A percentile compares a stretch with the other conserved stretches of the same genome.
phyloP scores from a whole-genome alignment of 2,797 vertebrate species.

The Pseudochaenichthys georgianus region DNA sequence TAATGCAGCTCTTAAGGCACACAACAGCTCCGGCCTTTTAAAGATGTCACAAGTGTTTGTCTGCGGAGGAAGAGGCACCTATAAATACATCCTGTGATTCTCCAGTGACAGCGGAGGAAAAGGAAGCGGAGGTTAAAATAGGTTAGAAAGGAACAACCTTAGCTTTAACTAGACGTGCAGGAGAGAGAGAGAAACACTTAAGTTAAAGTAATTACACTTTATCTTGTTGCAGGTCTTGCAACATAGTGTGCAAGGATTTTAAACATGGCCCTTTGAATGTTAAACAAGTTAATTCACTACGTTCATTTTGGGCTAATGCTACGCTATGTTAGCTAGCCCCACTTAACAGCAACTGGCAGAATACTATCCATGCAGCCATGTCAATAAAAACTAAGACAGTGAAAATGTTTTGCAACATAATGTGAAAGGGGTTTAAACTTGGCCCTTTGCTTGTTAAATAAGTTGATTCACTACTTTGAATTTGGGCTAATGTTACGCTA shows the following conservation, averaged over 20 bases:
- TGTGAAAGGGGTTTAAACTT: not conserved
- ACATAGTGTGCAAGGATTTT: not conserved
- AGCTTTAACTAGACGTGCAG: slow-evolving; percentile 10
- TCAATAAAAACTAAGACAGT: slow-evolving; percentile 13
- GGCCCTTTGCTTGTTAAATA: not conserved
- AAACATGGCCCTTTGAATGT: not conserved
- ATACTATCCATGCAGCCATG: slow-evolving; percentile 12
- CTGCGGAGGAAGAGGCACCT: slow-evolving; percentile 61
- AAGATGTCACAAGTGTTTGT: slow-evolving; percentile 59
- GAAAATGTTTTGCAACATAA: not conserved
- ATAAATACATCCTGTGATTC: slow-evolving; percentile 69
- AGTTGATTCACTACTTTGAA: not conserved
- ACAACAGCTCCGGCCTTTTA: slow-evolving; percentile 28
- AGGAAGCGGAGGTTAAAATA: slow-evolving; percentile 58
- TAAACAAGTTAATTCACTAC: not conserved
- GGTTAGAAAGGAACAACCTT: slow-evolving; percentile 25
- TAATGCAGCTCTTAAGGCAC: slow-evolving; percentile 36
- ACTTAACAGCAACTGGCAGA: slow-evolving; percentile 31
- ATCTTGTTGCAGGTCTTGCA: slow-evolving; percentile 1
- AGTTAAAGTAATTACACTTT: not conserved
- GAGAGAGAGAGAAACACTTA: slow-evolving; percentile 7
- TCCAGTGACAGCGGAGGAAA: slow-evolving; percentile 47
- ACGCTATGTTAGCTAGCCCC: slow-evolving; percentile 26
- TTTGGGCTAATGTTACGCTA: not conserved
- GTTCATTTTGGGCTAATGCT: not conserved